phyloP scores from a whole-genome alignment of 2,113 vertebrate genomes.

The Melanotaenia duboulayi region DNA sequence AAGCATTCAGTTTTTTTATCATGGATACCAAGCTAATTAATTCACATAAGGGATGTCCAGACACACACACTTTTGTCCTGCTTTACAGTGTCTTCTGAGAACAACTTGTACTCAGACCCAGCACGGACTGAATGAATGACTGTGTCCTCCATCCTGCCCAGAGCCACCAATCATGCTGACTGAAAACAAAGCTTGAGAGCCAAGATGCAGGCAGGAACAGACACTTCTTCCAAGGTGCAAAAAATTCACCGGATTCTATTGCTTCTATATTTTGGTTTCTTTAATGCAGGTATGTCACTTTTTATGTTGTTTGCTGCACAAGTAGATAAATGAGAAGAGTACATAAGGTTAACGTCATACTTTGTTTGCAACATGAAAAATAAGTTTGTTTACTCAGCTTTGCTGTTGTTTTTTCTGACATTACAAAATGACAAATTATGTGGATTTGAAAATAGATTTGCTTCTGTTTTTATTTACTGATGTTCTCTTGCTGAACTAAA shows the following conservation, averaged over 20 bases:
- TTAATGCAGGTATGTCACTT: constrained; percentile 83
- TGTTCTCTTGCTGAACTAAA: neutral
- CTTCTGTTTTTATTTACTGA: neutral
- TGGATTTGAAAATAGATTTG: too few species aligned
- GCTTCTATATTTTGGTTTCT: constrained; percentile 76
- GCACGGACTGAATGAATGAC: constrained; percentile 81
- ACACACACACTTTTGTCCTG: constrained; percentile 44
- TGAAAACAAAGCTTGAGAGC: constrained; percentile 82
- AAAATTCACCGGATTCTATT: constrained; percentile 69
- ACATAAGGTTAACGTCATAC: neutral
- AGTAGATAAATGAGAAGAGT: neutral
- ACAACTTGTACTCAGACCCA: constrained; percentile 82
- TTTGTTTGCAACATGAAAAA: neutral
- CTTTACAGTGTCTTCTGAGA: constrained; percentile 50
- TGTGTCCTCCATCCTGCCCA: constrained; percentile 84
- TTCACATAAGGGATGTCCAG: neutral
- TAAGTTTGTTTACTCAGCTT: neutral
- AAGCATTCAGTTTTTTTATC: neutral
- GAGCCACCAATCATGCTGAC: constrained; percentile 89
- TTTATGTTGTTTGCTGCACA: neutral
- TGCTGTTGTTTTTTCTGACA: neutral
- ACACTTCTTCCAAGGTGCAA: constrained; percentile 74
- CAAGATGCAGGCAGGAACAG: constrained; percentile 89
- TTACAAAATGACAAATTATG: neutral
- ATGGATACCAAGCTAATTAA: neutral